These are phyloP conservation scores for Kuschelorhynchus macadamiae DNA, from an alignment of 2,888 invertebrate genomes.

Conservation along the genomic window DNA sequence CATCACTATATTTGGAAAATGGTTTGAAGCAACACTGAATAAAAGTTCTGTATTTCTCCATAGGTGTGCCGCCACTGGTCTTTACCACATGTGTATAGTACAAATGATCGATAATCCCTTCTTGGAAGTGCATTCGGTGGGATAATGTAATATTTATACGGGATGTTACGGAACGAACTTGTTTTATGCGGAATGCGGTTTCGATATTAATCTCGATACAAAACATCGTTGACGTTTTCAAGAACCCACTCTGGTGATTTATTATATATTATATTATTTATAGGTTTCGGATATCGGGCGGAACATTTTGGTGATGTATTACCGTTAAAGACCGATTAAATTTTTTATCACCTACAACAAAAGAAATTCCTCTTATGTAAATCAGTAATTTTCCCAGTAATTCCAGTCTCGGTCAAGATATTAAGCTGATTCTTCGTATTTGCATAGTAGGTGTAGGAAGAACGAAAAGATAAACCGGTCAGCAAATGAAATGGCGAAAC, in stretches of 20 bases:
- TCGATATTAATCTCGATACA: conserved; percentile 23
- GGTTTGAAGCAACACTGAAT: no score
- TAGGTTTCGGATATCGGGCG: not conserved
- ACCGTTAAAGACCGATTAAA: not conserved
- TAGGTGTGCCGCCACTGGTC: no score
- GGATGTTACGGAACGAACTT: conserved; percentile 30
- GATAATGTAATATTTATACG: conserved; percentile 30
- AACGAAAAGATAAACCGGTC: not conserved
- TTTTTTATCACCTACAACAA: not conserved
- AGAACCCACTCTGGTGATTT: conserved; percentile 12
- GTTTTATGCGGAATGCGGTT: conserved; percentile 29
- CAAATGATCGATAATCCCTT: conserved; percentile 20
- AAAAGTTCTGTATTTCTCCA: no score
- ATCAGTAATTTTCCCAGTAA: no score
- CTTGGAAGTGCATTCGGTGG: conserved; percentile 19
- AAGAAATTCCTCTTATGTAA: no score
- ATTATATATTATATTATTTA: no score
- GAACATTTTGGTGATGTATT: not conserved
- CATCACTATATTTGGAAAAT: no score
- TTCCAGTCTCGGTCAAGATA: no score
- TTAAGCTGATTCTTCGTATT: no score
- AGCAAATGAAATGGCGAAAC: not conserved
- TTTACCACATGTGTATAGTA: no score
- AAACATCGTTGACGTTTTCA: conserved; percentile 15
- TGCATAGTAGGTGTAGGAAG: not conserved